Percentiles rank a stretch among this genome's conserved stretches.
These are phyloP conservation scores for Takifugu ocellatus DNA, from an alignment of 2,797 vertebrate genomes.

Conservation along the genomic window DNA sequence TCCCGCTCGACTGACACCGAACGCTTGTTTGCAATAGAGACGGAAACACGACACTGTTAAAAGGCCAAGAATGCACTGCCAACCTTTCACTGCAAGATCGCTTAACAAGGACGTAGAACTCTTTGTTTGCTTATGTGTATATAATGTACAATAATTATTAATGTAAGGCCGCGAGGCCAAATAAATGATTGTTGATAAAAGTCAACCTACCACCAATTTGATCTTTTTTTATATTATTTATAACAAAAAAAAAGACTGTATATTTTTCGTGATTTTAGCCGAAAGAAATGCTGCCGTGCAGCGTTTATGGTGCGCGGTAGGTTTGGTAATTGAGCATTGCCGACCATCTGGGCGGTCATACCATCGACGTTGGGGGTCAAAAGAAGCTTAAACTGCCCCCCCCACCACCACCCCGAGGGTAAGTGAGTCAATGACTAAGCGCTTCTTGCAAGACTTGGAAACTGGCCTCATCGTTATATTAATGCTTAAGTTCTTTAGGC, in stretches of 20 bases:
- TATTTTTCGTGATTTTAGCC: constrained; percentile 27
- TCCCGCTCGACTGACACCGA: constrained; percentile 14
- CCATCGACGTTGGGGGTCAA: constrained; percentile 47
- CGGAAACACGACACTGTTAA: constrained; percentile 54
- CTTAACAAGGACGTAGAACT: constrained; percentile 35
- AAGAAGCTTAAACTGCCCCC: constrained; percentile 21
- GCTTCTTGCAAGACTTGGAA: constrained; percentile 39
- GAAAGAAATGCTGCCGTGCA: constrained; percentile 28
- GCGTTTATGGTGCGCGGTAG: constrained; percentile 36
- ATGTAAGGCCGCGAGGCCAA: constrained; percentile 61
- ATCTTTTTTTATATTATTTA: not conserved
- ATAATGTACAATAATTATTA: constrained; percentile 68
- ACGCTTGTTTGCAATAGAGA: constrained; percentile 1
- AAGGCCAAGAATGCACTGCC: constrained; percentile 66
- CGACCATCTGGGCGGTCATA: constrained; percentile 38
- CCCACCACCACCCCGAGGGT: not conserved
- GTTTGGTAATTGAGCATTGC: constrained; percentile 49
- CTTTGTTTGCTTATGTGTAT: constrained; percentile 68
- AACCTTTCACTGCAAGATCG: constrained; percentile 58
- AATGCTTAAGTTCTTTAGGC: not conserved
- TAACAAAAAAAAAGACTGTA: constrained; percentile 4
- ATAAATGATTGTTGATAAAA: constrained; percentile 68
- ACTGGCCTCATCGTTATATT: not conserved
- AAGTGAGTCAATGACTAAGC: constrained; percentile 59
- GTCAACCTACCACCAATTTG: rapidly evolving